Conservation (phyloP, 1,140 invertebrate species). For the Drosophila orosa region DNA sequence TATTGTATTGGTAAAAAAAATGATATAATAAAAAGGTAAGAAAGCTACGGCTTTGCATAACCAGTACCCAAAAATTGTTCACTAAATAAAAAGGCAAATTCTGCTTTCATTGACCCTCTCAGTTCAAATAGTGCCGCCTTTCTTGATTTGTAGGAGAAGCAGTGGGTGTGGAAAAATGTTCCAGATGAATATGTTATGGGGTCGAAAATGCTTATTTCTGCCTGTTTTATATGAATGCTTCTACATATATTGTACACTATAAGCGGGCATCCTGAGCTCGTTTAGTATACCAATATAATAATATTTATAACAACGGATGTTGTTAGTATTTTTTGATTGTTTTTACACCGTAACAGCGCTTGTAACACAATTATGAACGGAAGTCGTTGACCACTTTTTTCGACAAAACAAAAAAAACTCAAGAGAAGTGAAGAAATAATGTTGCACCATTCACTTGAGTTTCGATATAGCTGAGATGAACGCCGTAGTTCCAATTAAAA, state of each 20-base stretch:
- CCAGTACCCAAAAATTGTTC: background rate
- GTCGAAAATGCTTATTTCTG: too few species aligned
- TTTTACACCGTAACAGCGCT: slow-evolving; percentile 9
- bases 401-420: slow-evolving; percentile 22
- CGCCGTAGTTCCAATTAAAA: background rate
- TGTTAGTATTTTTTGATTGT: slow-evolving; percentile 11
- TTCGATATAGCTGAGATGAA: background rate
- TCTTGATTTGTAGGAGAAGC: too few species aligned
- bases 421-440: slow-evolving; percentile 13
- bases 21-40: background rate
- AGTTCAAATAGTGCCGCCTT: too few species aligned
- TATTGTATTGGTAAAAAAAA: too few species aligned
- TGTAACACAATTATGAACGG: slow-evolving; percentile 53
- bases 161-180: too few species aligned
- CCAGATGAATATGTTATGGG: too few species aligned
- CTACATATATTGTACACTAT: too few species aligned
- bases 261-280: too few species aligned
- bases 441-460: slow-evolving; percentile 20
- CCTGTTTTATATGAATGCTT: too few species aligned
- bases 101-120: too few species aligned
- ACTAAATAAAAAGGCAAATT: background rate
- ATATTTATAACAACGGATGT: slow-evolving; percentile 8
- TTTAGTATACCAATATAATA: background rate
- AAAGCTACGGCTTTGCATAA: background rate
- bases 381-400: slow-evolving; percentile 61